Evolutionary conservation across 2,888 invertebrate species (phyloP), one percentile per base, ranked within the genome.

Genomic region (Lasioglossum zephyrum): DNA sequence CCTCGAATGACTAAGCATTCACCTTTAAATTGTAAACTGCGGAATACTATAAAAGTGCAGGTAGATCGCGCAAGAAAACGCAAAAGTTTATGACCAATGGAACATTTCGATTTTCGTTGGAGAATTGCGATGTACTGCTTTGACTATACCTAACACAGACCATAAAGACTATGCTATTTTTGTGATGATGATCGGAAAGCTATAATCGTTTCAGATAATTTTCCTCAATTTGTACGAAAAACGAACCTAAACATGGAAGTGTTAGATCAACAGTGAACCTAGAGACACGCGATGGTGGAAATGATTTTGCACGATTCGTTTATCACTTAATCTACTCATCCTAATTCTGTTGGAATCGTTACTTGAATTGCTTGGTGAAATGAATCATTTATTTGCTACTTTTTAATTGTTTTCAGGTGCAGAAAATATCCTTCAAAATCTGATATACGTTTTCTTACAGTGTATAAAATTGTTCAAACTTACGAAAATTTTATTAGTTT

Each of bases 1-100:
- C 84, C 60, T 18, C 53, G 41, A 77, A 85, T 73, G 44, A 26
- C 66, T 76, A 66, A 47, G 16, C 36, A 53, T 47, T 31, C 49
- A 63, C 49, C 5, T 57, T 57, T 63, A 41, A 76, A 73, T 16
- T 39, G 26, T 13, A 22, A 79, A 53, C 11, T 8, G n/a, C 31
- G 18, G 18, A 69, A 60, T 16, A 36, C n/a, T 36, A 5, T n/a
- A 57, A 22, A 1, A 60, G 60, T 2, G 36, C 44, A 44, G n/a
- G 13, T 22, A 31, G 22, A 82, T 73, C 36, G 13, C 47, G 57
- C 5, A 74, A 47, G 18, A 18, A 57, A 74, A 49, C 49, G 26
- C 16, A 36, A 49, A 16, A 9, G 49, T 66, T 79, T 57, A 82
- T n/a, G 22, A 26, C 49, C 49, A 44, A n/a, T 36, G n/a, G 73